Base-by-base conservation (phyloP, 2,113 vertebrate species). In the Psettodes erumei region DNA sequence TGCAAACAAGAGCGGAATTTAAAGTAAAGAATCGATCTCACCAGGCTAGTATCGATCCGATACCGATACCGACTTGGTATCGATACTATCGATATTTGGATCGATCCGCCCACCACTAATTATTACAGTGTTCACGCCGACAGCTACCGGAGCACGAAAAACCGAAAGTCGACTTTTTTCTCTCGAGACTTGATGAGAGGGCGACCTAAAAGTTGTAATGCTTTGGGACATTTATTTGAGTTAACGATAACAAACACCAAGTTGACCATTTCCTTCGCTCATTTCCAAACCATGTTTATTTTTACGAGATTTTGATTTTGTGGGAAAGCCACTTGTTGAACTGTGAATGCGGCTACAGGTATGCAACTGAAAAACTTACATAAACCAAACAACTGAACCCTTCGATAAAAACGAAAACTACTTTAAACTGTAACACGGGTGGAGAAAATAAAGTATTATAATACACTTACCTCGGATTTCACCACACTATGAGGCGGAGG, bases 391-490 rank as follows among this genome's bases (percentile, higher is more conserved):
- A 50, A 43, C 7, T 4, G 0, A 37, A 21, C 7, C 18, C 15
- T 47, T 47, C 8, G 7, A n/a, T n/a, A 2, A 5, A 42, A 61
- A 64, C 32, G 1, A 23, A 38, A 32, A 42, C 4, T 19, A 38
- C 16, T 1, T 13, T 4, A 21, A 71, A 40, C 1, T 10, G 11
- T 2, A 28, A 0, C 11, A 37, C 19, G 11, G 2, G 3, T 0
- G 21, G 32, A 15, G 1, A 23, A 0, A 50, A 4, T 25, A 16
- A n/a, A 37, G 6, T 10, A 15, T 8, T 47, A 3, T 9, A 19
- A 7, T 53, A 7, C 8, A 87, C 88, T 1, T 82, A 91, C 91
- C 86, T 89, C 48, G 6, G 23, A 1, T 76, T 37, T 3, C 1
- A 0, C 19, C 33, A 19, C 27, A 32, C n/a, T 6, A 23, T 2